These are phyloP conservation scores for Anoplolepis gracilipes DNA, from an alignment of 1,140 invertebrate genomes.

Conservation along the genomic window DNA sequence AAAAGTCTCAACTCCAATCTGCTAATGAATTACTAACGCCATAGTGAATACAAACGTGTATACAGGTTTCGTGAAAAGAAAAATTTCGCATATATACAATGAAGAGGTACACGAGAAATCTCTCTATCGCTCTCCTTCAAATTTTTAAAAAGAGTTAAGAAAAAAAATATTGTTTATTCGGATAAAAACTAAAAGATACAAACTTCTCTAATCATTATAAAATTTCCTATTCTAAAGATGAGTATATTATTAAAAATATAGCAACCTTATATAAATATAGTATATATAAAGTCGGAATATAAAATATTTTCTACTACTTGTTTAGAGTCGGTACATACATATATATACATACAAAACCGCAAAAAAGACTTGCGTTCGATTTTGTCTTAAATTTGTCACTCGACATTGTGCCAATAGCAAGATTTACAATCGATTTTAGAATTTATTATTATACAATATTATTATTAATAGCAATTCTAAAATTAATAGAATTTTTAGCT, in stretches of 20 bases:
- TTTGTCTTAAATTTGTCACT: slow-evolving; percentile 22
- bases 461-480: slow-evolving; percentile 6
- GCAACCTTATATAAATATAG: not conserved
- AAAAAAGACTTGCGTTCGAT: slow-evolving; percentile 14
- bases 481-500: not conserved
- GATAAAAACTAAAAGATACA: not conserved
- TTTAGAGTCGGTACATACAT: not conserved
- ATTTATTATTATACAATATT: not conserved
- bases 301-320: slow-evolving; percentile 44
- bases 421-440: not conserved
- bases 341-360: not conserved
- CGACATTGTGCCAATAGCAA: slow-evolving; percentile 48
- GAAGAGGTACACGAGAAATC: not conserved
- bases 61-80: not conserved
- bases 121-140: not conserved
- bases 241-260: not conserved
- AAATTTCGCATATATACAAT: not conserved
- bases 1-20: slow-evolving; percentile 8
- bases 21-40: slow-evolving; percentile 12
- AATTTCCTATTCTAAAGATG: not conserved
- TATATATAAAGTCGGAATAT: slow-evolving; percentile 22
- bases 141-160: slow-evolving; percentile 5
- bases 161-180: not conserved
- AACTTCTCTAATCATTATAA: not conserved
- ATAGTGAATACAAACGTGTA: not conserved